These are phyloP conservation scores for Rotaria socialis DNA, from an alignment of 2,888 invertebrate species.

Conservation along the genomic window DNA sequence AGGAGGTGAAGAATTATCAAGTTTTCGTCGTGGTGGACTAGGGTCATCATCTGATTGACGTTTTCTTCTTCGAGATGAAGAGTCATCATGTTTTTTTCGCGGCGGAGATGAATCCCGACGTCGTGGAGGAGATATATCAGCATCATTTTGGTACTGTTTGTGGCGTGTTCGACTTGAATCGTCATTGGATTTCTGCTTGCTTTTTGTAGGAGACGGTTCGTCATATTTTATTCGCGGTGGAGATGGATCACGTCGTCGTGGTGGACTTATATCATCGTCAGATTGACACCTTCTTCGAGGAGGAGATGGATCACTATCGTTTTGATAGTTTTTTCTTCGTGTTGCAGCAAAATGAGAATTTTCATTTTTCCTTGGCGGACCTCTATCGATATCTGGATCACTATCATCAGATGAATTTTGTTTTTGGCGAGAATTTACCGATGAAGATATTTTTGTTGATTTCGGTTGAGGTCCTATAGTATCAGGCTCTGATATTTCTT, in stretches of 20 bases:
- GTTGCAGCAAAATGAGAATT: background rate
- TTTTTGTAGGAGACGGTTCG: no score
- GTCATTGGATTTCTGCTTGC: background rate
- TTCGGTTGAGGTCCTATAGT: background rate
- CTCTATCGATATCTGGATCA: conserved; percentile 9
- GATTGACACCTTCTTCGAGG: background rate
- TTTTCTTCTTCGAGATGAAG: background rate
- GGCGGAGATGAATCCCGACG: background rate
- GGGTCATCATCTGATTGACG: background rate
- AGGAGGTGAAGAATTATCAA: background rate
- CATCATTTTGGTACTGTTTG: no score
- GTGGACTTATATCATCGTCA: conserved; percentile 20
- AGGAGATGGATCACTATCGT: conserved; percentile 31
- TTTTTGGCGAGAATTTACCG: background rate
- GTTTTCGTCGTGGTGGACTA: background rate
- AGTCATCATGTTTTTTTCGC: background rate
- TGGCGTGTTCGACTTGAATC: conserved; percentile 11
- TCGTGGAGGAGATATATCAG: background rate
- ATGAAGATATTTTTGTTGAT: background rate
- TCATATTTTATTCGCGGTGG: background rate
- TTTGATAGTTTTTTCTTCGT: background rate
- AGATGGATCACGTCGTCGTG: background rate
- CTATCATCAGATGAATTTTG: background rate
- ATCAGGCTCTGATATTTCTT: background rate
- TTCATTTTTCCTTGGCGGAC: background rate